Base-by-base conservation (phyloP, 1,140 invertebrate genomes). In the Philopotamus ludificatus region DNA sequence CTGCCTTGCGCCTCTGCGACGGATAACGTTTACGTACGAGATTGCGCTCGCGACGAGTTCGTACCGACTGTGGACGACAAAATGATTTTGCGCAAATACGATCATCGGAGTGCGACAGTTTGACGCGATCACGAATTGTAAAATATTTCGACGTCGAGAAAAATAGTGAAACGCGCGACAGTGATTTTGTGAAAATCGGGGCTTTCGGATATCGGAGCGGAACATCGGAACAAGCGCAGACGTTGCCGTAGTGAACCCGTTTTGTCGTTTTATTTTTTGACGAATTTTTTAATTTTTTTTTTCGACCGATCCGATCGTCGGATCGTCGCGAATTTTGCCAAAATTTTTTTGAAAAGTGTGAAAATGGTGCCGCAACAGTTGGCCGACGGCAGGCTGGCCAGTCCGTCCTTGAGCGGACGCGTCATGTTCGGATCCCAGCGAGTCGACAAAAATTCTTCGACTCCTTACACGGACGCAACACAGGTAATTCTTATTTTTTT, bases 391-490 rank as follows among this genome's bases (percentile, higher is more conserved):
- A 72, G 78, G 71, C 77, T 78, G 50, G 54, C 76, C 71, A 76
- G 78, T 63, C 79, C 79, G 21, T 79, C 77, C 2, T 73, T 75
- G 63, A 77, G 73, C 26, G 7, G 26, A 34, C 8, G 4, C 41
- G 73, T 74, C 81, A 71, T 91, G 67, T 94, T 95, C 78, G 92
- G 92, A 70, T 94, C 92, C 41, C 87, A 92, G 74, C 82, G 90
- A 64, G 89, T 97, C 73, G 88, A 92, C 80, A 89, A 93, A 79
- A 90, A 92, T 78, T 95, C 94, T 10, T 83, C 87, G 23, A 98
- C 95, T 45, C 95, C 95, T 15, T 98, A 98, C 80, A 93, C 94
- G 65, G 95, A 98, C 84, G 94, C 94, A 41, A 97, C 94, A 67
- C 92, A 95, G 88, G 92, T 94, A 85, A 34, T 12, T 34, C 28